These are phyloP conservation scores for Pollenia amentaria DNA, from an alignment of 2,888 invertebrate species.

Conservation along the genomic window DNA sequence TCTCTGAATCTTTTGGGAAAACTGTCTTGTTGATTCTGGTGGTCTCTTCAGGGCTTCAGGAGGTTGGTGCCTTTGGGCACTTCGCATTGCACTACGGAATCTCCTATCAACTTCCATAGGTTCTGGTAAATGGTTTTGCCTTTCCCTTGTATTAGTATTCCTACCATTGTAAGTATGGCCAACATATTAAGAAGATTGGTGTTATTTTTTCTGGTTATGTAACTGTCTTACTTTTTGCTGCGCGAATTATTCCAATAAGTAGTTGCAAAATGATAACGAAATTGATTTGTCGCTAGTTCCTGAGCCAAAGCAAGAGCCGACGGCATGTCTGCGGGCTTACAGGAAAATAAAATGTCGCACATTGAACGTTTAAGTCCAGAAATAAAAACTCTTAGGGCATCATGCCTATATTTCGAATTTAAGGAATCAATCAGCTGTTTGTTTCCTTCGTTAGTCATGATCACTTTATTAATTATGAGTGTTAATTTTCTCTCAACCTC, in stretches of 20 bases:
- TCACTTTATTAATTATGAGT: too few relatives aligned
- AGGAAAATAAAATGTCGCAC: slow-evolving; percentile 23
- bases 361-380: slow-evolving; percentile 14
- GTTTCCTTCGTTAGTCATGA: too few relatives aligned
- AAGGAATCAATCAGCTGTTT: too few relatives aligned
- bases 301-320: too few relatives aligned
- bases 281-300: too few relatives aligned
- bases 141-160: too few relatives aligned
- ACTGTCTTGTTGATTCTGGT: slow-evolving; percentile 11
- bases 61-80: slow-evolving; percentile 19
- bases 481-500: too few relatives aligned
- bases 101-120: slow-evolving; percentile 20
- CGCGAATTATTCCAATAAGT: slow-evolving; percentile 28
- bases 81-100: slow-evolving; percentile 37
- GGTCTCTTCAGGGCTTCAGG: slow-evolving; percentile 1
- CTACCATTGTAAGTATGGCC: neutral
- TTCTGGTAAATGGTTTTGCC: neutral
- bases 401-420: neutral
- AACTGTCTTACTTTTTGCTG: neutral
- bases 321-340: too few relatives aligned
- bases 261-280: neutral
- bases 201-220: neutral
- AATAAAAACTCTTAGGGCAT: slow-evolving; percentile 11
- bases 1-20: too few relatives aligned
- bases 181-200: neutral